Evolutionary conservation across 1,140 invertebrate species (phyloP).

Genomic region (Panulirus ornatus): DNA sequence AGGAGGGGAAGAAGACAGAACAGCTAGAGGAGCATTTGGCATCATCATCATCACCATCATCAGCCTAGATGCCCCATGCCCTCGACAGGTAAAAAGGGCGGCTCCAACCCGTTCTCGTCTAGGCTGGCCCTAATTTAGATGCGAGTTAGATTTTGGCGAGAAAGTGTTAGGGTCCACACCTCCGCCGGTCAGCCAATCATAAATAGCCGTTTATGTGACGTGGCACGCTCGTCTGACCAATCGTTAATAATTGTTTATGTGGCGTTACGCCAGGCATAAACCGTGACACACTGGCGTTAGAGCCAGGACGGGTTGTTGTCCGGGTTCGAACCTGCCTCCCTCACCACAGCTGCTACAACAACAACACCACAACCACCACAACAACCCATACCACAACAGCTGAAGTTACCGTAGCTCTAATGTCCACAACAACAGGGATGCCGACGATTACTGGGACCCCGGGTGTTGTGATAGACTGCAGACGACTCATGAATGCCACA

Average conservation of each 20-base stretch:
- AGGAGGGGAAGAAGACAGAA: no score
- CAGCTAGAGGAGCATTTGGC: no score
- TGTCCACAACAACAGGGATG: no score
- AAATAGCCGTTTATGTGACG: slow-evolving; percentile 64
- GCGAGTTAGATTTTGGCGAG: slow-evolving; percentile 52
- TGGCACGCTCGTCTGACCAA: slow-evolving; percentile 47
- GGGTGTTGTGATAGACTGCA: no score
- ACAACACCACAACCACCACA: not conserved
- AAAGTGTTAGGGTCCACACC: slow-evolving; percentile 55
- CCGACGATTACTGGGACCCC: no score
- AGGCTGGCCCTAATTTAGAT: slow-evolving; percentile 48
- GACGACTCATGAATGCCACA: no score
- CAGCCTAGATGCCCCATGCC: not conserved
- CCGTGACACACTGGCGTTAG: slow-evolving; percentile 32
- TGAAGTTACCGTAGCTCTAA: no score
- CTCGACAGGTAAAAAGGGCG: no score
- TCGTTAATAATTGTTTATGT: slow-evolving; percentile 67
- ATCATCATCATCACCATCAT: no score
- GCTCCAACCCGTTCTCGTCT: not conserved
- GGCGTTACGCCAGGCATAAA: slow-evolving; percentile 44
- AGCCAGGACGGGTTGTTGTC: not conserved
- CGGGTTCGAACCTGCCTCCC: not conserved
- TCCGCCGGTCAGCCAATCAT: slow-evolving; percentile 57
- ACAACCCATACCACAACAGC: not conserved
- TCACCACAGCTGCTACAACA: slow-evolving; percentile 4